Percentiles rank a stretch among this genome's conserved stretches.
Conservation (phyloP, 64 coral and sea anemone species). For the Cladopsammia gracilis region DNA sequence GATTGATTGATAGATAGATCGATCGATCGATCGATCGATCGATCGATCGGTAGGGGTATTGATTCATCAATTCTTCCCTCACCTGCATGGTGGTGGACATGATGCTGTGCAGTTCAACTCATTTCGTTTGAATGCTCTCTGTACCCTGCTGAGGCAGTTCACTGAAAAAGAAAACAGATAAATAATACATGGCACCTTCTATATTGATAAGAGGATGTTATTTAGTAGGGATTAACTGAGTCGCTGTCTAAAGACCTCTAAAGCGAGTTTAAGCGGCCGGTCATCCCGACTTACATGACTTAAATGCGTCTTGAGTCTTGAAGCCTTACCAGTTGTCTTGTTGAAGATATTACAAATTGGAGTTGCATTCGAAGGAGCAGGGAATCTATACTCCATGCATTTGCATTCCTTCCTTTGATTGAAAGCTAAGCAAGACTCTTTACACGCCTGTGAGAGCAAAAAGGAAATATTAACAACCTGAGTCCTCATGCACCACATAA, state of each 20-base stretch:
- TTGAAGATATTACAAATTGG: slow-evolving; percentile 32
- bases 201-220: not conserved
- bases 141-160: slow-evolving; percentile 38
- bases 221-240: too few relatives aligned
- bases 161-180: slow-evolving; percentile 4
- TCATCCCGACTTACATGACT: not conserved
- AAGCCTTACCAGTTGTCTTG: not conserved
- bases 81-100: slow-evolving; percentile 64
- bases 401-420: slow-evolving; percentile 52
- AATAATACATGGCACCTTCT: not conserved
- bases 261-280: too few relatives aligned
- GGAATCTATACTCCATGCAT: slow-evolving; percentile 53
- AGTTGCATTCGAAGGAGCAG: not conserved
- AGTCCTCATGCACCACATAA: too few relatives aligned
- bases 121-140: slow-evolving; percentile 20
- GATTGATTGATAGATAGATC: too few relatives aligned
- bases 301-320: not conserved
- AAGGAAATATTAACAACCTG: too few relatives aligned
- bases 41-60: not conserved
- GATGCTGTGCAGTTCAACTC: slow-evolving; percentile 47
- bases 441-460: slow-evolving; percentile 1
- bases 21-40: not conserved
- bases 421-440: slow-evolving; percentile 35
- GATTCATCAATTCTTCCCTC: not conserved
- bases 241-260: too few relatives aligned